Evolutionary conservation across 2,113 vertebrate genomes (phyloP), one percentile per base, ranked within the genome.

Genomic region (Andinoacara biseriatus): DNA sequence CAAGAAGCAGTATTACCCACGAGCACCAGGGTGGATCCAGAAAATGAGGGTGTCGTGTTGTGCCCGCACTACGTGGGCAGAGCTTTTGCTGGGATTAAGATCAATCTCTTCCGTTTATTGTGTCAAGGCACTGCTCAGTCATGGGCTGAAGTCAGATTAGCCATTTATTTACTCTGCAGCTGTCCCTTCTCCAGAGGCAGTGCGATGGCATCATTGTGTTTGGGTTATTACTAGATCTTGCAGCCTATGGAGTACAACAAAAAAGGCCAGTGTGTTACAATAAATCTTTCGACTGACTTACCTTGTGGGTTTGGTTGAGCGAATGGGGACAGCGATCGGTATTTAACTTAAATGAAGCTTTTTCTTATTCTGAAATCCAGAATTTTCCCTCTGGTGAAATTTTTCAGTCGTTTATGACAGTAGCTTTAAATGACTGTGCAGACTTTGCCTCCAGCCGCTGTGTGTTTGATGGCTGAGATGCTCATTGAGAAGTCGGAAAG

Each of bases 51-150:
- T 58, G 49, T 89, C 86, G 43, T 87, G 86, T 86, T 62, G 61
- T 59, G 80, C 89, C 76, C 78, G 63, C 82, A 33, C 62, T 89
- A 81, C 49, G 86, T 94, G 87, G 91, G 91, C 76, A 90, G 90
- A 90, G 93, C 91, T 94, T 94, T 92, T 89, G 93, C 79, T 81
- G 59, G 92, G 94, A 95, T 95, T 95, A 93, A 92, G 80, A 86
- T 69, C 88, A 89, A 92, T 93, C 89, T 83, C 74, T 78, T 87
- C 61, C 59, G 11, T 95, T 95, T 93, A 94, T 93, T 93, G 92
- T 93, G 93, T 92, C 85, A 91, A 81, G 67, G 90, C 89, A 78
- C 57, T 15, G 59, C 88, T 91, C 76, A 26, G 65, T 72, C 60
- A 38, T 86, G 82, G 89, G 91, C 89, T 94, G 84, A 93, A 93